Evolutionary conservation across 2,797 vertebrate genomes (phyloP), one percentile per base, ranked within the genome.

Genomic region (Hyperoplus immaculatus): DNA sequence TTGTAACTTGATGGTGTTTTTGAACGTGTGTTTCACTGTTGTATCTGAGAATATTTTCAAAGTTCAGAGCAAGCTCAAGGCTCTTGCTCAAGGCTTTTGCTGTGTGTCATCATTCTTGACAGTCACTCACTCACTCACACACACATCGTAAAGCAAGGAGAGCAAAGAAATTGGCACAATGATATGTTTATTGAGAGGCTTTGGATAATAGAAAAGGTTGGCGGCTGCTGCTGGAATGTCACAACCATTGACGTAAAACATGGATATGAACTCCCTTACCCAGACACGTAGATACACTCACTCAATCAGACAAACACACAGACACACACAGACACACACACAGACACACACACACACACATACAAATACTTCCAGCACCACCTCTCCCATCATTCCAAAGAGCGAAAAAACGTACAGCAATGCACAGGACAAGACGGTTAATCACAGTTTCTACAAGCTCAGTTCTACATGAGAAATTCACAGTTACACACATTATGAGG

Each of bases 121-220:
- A 59, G 71, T 77, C 62, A 81, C 85, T 86, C 82, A 81, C 85
- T 86, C 82, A 71, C 82, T 86, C 81, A 67, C 55, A 61, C 77
- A 61, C 75, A 38, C 66, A 46, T 42, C 3, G 54, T 21, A 82
- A 90, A 90, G 57, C 80, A 92, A 70, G 6, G 75, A 83, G 81
- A 83, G 53, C 55, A 73, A 47, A 29, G 3, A 29, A 55, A 67
- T 67, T 91, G 93, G 92, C 94, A 95, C 93, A 92, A 94, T 95
- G 93, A 94, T 94, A 95, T 94, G 93, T 95, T 95, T 95, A 95
- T 95, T 94, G 88, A 94, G 90, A 93, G 92, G 93, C 93, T 94
- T 93, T 93, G 93, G 94, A 91, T 88, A 90, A 88, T 94, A 94
- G 87, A 95, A 95, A 95, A 94, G 91, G 90, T 29, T 91, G 90